phyloP scores from a whole-genome alignment of 2,113 vertebrate genomes.

The Hoplias malabaricus region DNA sequence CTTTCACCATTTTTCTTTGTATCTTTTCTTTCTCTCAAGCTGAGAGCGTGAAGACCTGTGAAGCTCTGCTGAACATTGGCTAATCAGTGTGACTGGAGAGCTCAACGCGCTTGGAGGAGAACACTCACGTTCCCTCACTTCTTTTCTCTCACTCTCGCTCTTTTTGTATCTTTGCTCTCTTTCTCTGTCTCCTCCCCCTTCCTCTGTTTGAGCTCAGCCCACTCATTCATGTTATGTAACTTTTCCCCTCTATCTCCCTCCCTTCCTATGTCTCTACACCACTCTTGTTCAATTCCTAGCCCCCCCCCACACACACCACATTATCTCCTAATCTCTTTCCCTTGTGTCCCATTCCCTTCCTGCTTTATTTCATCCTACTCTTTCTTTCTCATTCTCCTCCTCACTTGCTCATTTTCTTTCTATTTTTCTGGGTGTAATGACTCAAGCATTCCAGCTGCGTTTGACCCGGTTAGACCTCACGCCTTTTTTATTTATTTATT shows the following conservation, averaged over 20 bases:
- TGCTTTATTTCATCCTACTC: slow-evolving; percentile 57
- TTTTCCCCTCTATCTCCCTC: slow-evolving; percentile 7
- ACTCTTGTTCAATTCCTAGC: slow-evolving; percentile 55
- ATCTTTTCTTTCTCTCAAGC: too few species aligned
- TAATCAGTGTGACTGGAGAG: too few species aligned
- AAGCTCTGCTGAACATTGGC: too few species aligned
- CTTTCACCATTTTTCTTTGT: too few species aligned
- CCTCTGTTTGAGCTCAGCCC: slow-evolving; percentile 1
- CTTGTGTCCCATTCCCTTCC: slow-evolving; percentile 3
- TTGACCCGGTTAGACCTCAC: slow-evolving; percentile 61
- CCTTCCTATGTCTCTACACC: background rate
- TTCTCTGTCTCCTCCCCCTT: background rate
- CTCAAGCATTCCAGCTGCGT: slow-evolving; percentile 64
- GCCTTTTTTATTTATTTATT: slow-evolving; percentile 48
- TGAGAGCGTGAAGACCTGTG: too few species aligned
- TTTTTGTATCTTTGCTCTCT: background rate
- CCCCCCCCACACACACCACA: slow-evolving; percentile 48
- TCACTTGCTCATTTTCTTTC: slow-evolving; percentile 66
- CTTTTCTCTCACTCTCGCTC: background rate
- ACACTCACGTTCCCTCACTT: background rate
- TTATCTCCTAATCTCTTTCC: slow-evolving; percentile 13
- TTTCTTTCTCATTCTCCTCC: slow-evolving; percentile 55
- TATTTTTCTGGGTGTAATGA: slow-evolving; percentile 67
- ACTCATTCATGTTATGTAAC: slow-evolving; percentile 31
- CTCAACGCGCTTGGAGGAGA: too few species aligned